Conservation (phyloP, 2,888 invertebrate species). For the Steinernema hermaphroditum region DNA sequence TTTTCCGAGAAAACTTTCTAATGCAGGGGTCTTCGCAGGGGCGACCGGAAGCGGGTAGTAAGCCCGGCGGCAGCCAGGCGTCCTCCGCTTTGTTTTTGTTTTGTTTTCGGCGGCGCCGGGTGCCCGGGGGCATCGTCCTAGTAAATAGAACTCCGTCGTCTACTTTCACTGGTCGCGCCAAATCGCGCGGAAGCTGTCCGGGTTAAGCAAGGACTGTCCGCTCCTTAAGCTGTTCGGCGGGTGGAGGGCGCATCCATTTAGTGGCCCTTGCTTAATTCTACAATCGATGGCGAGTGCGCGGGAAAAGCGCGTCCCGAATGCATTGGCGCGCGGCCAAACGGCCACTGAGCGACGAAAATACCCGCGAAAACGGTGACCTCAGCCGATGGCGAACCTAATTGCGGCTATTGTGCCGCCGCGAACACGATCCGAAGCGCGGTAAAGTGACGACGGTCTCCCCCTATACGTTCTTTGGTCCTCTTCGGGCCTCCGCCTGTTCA, state of each 20-base stretch:
- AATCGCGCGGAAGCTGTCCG: background rate
- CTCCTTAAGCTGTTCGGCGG: too few relatives aligned
- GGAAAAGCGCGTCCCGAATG: background rate
- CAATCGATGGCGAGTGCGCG: background rate
- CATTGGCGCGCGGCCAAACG: conserved; percentile 10
- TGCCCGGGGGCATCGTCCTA: background rate
- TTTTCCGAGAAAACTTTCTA: conserved; percentile 26
- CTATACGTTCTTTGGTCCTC: background rate
- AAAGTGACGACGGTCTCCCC: background rate
- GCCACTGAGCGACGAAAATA: background rate
- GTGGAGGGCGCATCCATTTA: too few relatives aligned
- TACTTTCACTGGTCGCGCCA: background rate
- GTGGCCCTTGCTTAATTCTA: too few relatives aligned
- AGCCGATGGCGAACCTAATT: background rate
- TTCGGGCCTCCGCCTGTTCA: background rate
- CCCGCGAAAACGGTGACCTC: conserved; percentile 10
- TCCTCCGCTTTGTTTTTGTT: conserved; percentile 7
- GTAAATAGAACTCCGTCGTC: background rate
- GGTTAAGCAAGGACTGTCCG: too few relatives aligned
- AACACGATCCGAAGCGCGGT: background rate
- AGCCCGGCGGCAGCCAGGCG: background rate
- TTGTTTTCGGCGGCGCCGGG: conserved; percentile 5
- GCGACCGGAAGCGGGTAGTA: background rate
- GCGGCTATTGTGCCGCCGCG: conserved; percentile 19
- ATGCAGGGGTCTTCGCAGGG: background rate